Evolutionary conservation across 2,797 vertebrate species (phyloP).

Genomic region (Macropus fuliginosus): DNA sequence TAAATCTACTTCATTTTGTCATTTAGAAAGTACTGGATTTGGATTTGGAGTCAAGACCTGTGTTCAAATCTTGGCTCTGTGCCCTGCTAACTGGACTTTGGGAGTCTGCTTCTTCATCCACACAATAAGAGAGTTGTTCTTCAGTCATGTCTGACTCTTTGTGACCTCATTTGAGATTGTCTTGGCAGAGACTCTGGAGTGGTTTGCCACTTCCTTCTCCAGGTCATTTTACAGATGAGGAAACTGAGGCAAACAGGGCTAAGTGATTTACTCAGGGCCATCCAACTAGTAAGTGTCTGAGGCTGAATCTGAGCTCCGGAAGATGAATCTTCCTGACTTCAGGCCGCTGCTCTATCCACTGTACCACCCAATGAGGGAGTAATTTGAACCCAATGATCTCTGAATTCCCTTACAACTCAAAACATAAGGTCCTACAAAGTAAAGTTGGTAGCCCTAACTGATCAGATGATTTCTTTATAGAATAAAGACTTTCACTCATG

Average conservation of each 20-base stretch:
- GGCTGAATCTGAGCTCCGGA: background rate
- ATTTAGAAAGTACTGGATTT: background rate
- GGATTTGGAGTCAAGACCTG: background rate
- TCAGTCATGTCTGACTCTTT: background rate
- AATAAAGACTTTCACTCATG: slow-evolving; percentile 37
- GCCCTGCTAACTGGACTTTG: background rate
- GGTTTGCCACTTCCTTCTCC: background rate
- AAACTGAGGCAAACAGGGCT: background rate
- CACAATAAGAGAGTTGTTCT: background rate
- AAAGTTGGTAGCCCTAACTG: background rate
- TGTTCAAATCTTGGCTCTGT: background rate
- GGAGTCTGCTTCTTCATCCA: background rate
- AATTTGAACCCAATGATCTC: background rate
- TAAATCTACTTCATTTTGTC: background rate
- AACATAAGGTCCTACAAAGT: background rate
- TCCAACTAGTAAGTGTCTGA: background rate
- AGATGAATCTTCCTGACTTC: background rate
- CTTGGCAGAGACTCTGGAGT: background rate
- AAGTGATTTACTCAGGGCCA: background rate
- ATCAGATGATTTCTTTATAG: background rate
- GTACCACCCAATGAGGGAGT: background rate
- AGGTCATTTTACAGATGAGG: background rate
- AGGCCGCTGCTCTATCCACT: background rate
- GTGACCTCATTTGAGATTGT: background rate
- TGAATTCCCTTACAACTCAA: background rate